Percentiles rank a stretch among this genome's conserved stretches.
phyloP scores from a whole-genome alignment of 2,797 vertebrate species.

The Protosalanx chinensis region DNA sequence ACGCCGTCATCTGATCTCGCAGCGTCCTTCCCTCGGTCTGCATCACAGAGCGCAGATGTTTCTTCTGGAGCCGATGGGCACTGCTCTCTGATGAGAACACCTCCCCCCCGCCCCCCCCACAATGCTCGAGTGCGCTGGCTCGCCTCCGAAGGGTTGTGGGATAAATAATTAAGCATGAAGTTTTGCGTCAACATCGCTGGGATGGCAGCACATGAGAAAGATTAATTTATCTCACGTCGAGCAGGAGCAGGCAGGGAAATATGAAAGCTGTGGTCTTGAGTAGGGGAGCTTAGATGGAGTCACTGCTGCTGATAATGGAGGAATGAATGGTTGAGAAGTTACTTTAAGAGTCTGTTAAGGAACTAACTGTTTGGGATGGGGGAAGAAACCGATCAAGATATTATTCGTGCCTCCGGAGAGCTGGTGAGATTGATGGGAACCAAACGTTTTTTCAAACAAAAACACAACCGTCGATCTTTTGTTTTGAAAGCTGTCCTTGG shows the following conservation, averaged over 20 bases:
- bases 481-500: neutral
- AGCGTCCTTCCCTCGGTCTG: slow-evolving; percentile 30
- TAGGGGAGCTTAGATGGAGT: slow-evolving; percentile 37
- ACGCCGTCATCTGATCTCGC: slow-evolving; percentile 44
- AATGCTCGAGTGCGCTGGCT: slow-evolving; percentile 39
- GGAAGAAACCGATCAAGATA: slow-evolving; percentile 22
- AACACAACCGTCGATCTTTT: neutral
- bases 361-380: slow-evolving; percentile 12
- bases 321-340: slow-evolving; percentile 37
- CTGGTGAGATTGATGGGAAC: neutral
- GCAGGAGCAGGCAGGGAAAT: slow-evolving; percentile 41
- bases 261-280: slow-evolving; percentile 46
- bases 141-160: slow-evolving; percentile 59
- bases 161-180: slow-evolving; percentile 68
- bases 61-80: slow-evolving; percentile 54
- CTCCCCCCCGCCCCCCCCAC: slow-evolving; percentile 41
- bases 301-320: slow-evolving; percentile 29
- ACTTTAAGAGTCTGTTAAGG: slow-evolving; percentile 13
- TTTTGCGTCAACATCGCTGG: slow-evolving; percentile 63
- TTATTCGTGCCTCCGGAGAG: neutral
- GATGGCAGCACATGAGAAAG: slow-evolving; percentile 65
- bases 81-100: slow-evolving; percentile 57
- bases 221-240: slow-evolving; percentile 62
- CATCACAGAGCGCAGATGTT: slow-evolving; percentile 59
- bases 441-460: neutral